Evolutionary conservation across 2,797 vertebrate species (phyloP).

Genomic region (Fratercula arctica): DNA sequence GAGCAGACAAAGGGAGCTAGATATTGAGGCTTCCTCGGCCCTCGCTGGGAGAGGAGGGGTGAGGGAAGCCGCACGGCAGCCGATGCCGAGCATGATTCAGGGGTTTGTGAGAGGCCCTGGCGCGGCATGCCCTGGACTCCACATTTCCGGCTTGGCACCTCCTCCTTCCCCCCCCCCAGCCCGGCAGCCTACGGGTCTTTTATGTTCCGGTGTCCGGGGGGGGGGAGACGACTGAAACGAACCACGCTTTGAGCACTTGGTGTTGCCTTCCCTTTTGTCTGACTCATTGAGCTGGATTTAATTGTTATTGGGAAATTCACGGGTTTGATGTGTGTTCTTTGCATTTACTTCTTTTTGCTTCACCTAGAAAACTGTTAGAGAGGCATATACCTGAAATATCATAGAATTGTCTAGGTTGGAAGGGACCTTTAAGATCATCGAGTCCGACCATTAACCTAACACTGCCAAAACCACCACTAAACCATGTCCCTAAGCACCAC

Average conservation of each 20-base stretch:
- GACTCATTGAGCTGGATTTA: background rate
- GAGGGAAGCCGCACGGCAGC: background rate
- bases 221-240: background rate
- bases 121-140: background rate
- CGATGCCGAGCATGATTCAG: background rate
- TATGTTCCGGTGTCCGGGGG: background rate
- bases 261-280: slow-evolving; percentile 43
- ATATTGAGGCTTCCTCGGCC: background rate
- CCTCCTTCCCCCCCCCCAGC: background rate
- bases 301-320: background rate
- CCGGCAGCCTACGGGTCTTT: background rate
- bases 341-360: background rate
- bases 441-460: too few species aligned
- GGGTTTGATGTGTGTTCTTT: background rate
- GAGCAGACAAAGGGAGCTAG: background rate
- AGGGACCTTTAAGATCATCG: too few species aligned
- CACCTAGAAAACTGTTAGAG: background rate
- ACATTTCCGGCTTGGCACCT: background rate
- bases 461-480: too few species aligned
- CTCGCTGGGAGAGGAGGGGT: background rate
- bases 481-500: too few species aligned
- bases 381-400: background rate
- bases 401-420: too few species aligned
- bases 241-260: background rate
- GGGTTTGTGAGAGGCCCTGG: background rate